These are phyloP conservation scores for Aplysina aerophoba DNA, from an alignment of 37 sponge, comb jelly and placozoan genomes.

Conservation along the genomic window DNA sequence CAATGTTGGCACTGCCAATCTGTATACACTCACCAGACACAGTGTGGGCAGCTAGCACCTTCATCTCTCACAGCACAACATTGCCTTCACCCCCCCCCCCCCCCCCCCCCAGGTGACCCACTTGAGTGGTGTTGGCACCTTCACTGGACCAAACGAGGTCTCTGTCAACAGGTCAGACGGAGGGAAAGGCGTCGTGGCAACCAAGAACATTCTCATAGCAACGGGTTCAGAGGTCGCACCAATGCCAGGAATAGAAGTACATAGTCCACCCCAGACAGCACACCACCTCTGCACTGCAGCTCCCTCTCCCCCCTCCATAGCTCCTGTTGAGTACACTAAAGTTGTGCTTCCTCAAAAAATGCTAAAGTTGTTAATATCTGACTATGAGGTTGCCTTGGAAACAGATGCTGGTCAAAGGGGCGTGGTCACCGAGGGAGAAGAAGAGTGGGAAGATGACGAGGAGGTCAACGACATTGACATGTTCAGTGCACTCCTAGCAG, in stretches of 20 bases:
- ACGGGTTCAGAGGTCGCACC: constrained; percentile 95
- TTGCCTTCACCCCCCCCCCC: too few species aligned
- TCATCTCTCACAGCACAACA: too few species aligned
- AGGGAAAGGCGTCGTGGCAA: constrained; percentile 58
- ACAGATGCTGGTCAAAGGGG: constrained; percentile 31
- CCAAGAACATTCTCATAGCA: constrained; percentile 96
- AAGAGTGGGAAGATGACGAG: constrained; percentile 31
- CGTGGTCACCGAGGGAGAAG: background rate
- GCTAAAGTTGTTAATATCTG: constrained; percentile 68
- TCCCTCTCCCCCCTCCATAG: background rate
- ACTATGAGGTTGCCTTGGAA: constrained; percentile 59
- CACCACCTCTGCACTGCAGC: too few species aligned
- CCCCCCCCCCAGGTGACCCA: constrained; percentile 73
- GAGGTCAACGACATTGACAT: background rate
- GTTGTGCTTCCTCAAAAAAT: constrained; percentile 71
- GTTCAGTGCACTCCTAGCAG: too few species aligned
- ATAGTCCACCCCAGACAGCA: too few species aligned
- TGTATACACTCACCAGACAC: too few species aligned
- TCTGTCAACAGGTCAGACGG: constrained; percentile 71
- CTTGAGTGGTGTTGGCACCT: constrained; percentile 79
- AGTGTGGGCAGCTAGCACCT: too few species aligned
- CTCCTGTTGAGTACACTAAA: constrained; percentile 27
- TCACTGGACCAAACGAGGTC: constrained; percentile 83
- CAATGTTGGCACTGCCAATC: too few species aligned
- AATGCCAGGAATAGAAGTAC: constrained; percentile 97